phyloP scores from a whole-genome alignment of 2,888 invertebrate genomes.

The Catocala sponsa region DNA sequence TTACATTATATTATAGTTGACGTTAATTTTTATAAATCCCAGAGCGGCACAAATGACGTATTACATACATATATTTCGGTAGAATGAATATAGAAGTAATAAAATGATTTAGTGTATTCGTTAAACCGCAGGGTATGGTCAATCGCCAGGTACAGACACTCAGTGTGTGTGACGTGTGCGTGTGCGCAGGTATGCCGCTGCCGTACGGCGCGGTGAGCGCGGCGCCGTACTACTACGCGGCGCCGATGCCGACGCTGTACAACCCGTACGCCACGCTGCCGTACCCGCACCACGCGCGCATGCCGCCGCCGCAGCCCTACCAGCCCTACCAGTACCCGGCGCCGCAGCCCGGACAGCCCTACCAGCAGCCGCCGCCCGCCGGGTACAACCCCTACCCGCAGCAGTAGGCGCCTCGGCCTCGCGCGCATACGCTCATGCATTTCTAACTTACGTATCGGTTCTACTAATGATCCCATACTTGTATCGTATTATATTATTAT shows the following conservation, averaged over 20 bases:
- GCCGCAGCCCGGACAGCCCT: slow-evolving; percentile 55
- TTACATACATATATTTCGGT: too few species aligned
- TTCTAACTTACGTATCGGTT: not conserved
- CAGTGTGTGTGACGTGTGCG: not conserved
- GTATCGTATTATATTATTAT: not conserved
- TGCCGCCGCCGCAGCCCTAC: slow-evolving; percentile 84
- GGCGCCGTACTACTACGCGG: slow-evolving; percentile 91
- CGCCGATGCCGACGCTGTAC: slow-evolving; percentile 94
- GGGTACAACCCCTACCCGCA: slow-evolving; percentile 75
- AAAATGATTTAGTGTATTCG: too few species aligned
- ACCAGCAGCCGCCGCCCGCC: slow-evolving; percentile 59
- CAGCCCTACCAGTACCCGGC: slow-evolving; percentile 82
- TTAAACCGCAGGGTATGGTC: too few species aligned
- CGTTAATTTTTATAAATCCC: too few species aligned
- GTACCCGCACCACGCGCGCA: slow-evolving; percentile 90
- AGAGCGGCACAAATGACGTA: too few species aligned
- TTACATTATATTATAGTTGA: too few species aligned
- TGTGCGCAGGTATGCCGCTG: slow-evolving; percentile 76
- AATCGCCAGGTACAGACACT: too few species aligned
- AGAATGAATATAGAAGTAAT: too few species aligned
- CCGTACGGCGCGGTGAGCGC: slow-evolving; percentile 72
- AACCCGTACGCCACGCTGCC: slow-evolving; percentile 96
- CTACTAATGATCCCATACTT: not conserved
- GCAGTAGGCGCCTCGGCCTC: slow-evolving; percentile 53
- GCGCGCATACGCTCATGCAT: not conserved